A percentile compares a stretch with the other conserved stretches of the same genome.
Evolutionary conservation across 2,113 vertebrate species (phyloP).

Genomic region (Laticauda laticaudata): DNA sequence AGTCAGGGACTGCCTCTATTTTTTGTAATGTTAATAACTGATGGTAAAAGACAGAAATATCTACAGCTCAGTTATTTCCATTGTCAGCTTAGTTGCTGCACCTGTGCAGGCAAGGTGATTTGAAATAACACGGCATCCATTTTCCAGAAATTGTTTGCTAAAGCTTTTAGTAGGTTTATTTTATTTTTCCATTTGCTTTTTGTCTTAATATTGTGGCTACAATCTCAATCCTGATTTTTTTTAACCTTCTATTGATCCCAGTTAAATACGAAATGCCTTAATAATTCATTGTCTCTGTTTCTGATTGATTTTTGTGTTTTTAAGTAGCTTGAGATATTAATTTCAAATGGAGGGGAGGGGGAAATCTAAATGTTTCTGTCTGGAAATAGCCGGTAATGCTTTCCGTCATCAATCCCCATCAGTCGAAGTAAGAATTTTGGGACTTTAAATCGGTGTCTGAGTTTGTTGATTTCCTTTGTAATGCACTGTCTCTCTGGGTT

Average conservation of each 20-base stretch:
- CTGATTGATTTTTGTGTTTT: neutral
- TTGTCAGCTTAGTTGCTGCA: neutral
- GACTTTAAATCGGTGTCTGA: neutral
- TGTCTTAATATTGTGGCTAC: neutral
- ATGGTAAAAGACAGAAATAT: neutral
- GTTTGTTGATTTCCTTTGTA: neutral
- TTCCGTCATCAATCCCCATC: neutral
- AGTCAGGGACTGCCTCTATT: neutral
- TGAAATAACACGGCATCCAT: neutral
- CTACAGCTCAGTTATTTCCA: neutral
- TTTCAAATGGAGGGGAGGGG: neutral
- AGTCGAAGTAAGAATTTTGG: neutral
- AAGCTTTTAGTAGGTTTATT: neutral
- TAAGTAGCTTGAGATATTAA: neutral
- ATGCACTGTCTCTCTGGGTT: neutral
- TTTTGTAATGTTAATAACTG: neutral
- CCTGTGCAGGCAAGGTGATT: neutral
- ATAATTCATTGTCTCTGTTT: neutral
- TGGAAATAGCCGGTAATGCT: neutral
- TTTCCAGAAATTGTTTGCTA: neutral
- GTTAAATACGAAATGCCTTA: neutral
- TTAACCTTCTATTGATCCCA: neutral
- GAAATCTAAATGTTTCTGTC: neutral
- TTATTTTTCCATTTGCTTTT: neutral
- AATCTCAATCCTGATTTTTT: neutral